Conservation (phyloP, 2,797 vertebrate genomes). For the Orientallactaga sibirica region DNA sequence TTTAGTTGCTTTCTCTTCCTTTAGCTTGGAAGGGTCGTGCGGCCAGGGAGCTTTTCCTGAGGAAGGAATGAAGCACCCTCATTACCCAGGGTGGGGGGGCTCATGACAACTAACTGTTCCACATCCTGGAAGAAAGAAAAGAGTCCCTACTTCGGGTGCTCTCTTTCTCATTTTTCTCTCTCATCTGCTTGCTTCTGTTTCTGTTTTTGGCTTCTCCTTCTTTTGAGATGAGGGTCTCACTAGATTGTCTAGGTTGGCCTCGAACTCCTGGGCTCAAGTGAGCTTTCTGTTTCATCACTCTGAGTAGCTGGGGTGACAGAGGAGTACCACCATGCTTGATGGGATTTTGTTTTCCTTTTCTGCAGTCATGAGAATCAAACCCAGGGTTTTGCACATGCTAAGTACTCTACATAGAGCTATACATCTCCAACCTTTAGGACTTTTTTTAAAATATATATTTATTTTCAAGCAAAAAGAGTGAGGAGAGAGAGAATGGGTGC, state of each 20-base stretch:
- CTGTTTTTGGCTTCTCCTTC: too few relatives aligned
- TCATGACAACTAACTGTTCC: background rate
- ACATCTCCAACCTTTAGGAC: background rate
- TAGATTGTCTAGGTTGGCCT: background rate
- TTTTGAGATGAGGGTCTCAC: too few relatives aligned
- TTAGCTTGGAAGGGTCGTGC: background rate
- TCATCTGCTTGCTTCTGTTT: background rate
- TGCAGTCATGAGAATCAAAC: background rate
- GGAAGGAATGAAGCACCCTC: background rate
- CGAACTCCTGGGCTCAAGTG: background rate
- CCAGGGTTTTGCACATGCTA: background rate
- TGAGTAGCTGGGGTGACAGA: background rate
- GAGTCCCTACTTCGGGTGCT: background rate
- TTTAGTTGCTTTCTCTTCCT: background rate
- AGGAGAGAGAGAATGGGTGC: too few relatives aligned
- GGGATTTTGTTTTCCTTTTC: background rate
- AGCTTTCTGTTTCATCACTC: background rate
- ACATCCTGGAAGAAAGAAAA: background rate
- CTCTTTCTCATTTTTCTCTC: too few relatives aligned
- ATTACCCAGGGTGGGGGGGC: background rate
- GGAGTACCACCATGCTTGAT: too few relatives aligned
- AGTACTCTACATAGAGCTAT: background rate
- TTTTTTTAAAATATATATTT: background rate
- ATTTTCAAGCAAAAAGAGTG: too few relatives aligned
- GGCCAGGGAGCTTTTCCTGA: background rate